A percentile compares a stretch with the other conserved stretches of the same genome.
These are phyloP conservation scores for Rhodeus uyekii DNA, from an alignment of 2,797 vertebrate genomes.

Conservation along the genomic window DNA sequence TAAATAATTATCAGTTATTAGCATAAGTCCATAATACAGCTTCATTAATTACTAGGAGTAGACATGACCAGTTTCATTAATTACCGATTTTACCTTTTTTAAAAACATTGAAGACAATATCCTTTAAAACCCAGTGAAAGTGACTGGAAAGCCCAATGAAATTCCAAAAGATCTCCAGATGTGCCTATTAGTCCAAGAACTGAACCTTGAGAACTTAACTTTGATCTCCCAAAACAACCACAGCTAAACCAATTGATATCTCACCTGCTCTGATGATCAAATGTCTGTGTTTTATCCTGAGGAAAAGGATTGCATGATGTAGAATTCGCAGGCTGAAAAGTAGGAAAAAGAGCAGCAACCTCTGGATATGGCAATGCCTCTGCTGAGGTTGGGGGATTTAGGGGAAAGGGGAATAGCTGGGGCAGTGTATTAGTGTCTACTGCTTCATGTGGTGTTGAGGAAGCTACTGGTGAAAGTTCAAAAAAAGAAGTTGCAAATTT, in stretches of 20 bases:
- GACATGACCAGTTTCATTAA: background rate
- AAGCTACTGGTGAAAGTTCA: constrained; percentile 68
- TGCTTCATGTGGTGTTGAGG: constrained; percentile 77
- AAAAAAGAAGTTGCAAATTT: constrained; percentile 29
- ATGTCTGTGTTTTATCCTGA: constrained; percentile 79
- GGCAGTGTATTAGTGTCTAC: constrained; percentile 68
- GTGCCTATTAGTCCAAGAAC: background rate
- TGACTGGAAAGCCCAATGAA: background rate
- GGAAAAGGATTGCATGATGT: constrained; percentile 75
- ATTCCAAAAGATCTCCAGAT: background rate
- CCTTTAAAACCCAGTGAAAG: background rate
- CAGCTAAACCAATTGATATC: constrained; percentile 22
- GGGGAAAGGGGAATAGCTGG: constrained; percentile 64
- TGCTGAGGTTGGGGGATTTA: constrained; percentile 60
- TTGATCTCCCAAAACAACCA: background rate
- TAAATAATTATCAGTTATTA: background rate
- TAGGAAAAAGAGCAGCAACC: constrained; percentile 53
- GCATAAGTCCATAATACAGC: background rate
- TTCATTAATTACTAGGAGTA: background rate
- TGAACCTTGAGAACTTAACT: constrained; percentile 3
- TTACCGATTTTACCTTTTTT: constrained; percentile 1
- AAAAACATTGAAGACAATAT: background rate
- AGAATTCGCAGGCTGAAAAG: constrained; percentile 66
- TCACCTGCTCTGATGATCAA: constrained; percentile 84
- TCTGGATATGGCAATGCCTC: constrained; percentile 62